phyloP scores from a whole-genome alignment of 2,888 invertebrate species.

The Acrobasis suavella region DNA sequence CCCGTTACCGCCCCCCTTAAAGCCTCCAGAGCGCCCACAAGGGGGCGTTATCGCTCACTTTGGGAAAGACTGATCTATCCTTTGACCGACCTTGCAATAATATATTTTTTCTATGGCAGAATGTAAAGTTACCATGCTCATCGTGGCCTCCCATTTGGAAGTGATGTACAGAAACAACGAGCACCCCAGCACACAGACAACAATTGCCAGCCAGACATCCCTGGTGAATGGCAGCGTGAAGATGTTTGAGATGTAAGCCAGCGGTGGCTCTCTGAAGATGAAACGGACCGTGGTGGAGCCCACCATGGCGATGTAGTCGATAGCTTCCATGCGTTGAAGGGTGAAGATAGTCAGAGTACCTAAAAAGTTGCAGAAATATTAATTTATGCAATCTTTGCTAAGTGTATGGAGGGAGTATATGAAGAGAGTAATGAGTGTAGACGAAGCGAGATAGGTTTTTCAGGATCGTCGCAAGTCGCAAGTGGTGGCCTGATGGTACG shows the following conservation, averaged over 20 bases:
- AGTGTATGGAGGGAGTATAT: too few relatives aligned
- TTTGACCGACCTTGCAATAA: too few relatives aligned
- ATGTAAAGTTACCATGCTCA: constrained; percentile 57
- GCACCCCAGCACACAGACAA: constrained; percentile 73
- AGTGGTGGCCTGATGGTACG: too few relatives aligned
- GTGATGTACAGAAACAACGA: constrained; percentile 71
- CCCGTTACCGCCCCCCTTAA: too few relatives aligned
- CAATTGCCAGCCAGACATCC: constrained; percentile 84
- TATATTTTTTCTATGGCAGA: neutral
- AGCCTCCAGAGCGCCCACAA: too few relatives aligned
- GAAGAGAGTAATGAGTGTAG: too few relatives aligned
- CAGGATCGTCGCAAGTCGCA: too few relatives aligned
- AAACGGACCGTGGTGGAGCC: constrained; percentile 80
- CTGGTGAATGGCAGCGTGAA: constrained; percentile 85
- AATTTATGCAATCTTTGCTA: too few relatives aligned
- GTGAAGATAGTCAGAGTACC: constrained; percentile 71
- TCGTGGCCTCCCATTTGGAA: constrained; percentile 72
- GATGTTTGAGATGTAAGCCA: constrained; percentile 85
- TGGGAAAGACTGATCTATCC: too few relatives aligned
- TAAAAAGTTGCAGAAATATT: constrained; percentile 31
- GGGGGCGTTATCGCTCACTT: too few relatives aligned
- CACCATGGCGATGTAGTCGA: constrained; percentile 82
- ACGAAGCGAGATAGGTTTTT: too few relatives aligned
- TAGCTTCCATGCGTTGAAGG: constrained; percentile 61
- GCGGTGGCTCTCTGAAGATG: constrained; percentile 85